phyloP scores from a whole-genome alignment of 2,888 invertebrate species.

The Augiades crinisus region DNA sequence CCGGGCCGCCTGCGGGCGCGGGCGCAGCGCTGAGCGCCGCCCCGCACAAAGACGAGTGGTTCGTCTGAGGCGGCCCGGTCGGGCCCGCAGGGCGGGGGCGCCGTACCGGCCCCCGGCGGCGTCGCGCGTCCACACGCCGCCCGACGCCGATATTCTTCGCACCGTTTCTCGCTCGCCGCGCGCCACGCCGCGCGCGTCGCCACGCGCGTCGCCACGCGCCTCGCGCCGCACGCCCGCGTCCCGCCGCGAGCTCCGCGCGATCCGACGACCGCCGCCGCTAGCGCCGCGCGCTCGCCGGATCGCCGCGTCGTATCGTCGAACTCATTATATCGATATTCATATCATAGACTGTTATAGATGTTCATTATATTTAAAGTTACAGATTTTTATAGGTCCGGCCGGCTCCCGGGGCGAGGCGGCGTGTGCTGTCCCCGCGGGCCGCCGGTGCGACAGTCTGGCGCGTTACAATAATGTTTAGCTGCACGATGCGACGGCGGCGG shows the following conservation, averaged over 20 bases:
- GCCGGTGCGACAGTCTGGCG: conserved; percentile 14
- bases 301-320: conserved; percentile 19
- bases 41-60: conserved; percentile 96
- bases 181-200: conserved; percentile 20
- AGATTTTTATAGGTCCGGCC: conserved; percentile 21
- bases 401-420: conserved; percentile 18
- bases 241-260: conserved; percentile 1
- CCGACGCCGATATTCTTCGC: conserved; percentile 12
- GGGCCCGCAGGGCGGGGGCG: conserved; percentile 69
- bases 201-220: conserved; percentile 4
- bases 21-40: conserved; percentile 92
- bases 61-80: conserved; percentile 84
- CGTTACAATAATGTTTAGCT: conserved; percentile 27
- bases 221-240: conserved; percentile 10
- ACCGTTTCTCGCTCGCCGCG: conserved; percentile 13
- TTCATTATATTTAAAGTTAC: conserved; percentile 26
- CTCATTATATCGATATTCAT: conserved; percentile 24
- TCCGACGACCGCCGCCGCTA: neutral
- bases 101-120: conserved; percentile 60
- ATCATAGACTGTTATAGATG: conserved; percentile 25
- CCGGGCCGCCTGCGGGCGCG: conserved; percentile 97
- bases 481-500: neutral
- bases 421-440: conserved; percentile 14
- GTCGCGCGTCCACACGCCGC: conserved; percentile 16
- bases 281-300: conserved; percentile 1